Evolutionary conservation across 1,140 invertebrate genomes (phyloP).

Genomic region (Saccostrea glomerata): DNA sequence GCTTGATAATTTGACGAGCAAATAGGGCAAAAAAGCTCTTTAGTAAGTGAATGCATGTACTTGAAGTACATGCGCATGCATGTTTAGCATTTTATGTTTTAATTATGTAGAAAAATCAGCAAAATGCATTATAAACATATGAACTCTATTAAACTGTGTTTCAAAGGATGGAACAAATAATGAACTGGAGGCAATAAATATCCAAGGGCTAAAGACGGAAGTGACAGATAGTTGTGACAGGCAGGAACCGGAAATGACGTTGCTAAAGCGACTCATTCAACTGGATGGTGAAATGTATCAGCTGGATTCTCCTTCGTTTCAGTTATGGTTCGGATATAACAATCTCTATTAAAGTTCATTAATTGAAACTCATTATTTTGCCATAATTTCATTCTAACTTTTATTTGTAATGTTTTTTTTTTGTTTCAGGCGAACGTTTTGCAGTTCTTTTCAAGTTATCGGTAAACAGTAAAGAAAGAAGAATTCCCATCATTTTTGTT

Average conservation of each 20-base stretch:
- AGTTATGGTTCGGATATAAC: neutral
- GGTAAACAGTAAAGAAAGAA: neutral
- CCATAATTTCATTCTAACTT: neutral
- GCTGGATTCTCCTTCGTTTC: neutral
- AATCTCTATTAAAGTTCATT: neutral
- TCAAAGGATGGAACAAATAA: neutral
- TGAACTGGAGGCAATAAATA: neutral
- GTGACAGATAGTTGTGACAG: neutral
- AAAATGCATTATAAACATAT: neutral
- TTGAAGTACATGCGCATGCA: neutral
- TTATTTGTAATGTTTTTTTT: neutral
- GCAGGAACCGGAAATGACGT: neutral
- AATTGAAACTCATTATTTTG: neutral
- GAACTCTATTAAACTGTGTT: neutral
- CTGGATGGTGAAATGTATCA: neutral
- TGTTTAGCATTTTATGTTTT: too few relatives aligned
- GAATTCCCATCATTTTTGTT: neutral
- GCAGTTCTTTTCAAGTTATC: conserved; percentile 1
- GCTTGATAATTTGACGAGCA: neutral
- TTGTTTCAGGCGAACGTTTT: neutral
- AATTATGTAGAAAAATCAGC: neutral
- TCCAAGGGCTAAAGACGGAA: neutral
- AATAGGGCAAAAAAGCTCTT: neutral
- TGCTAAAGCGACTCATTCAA: neutral
- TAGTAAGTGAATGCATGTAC: neutral